Percentiles rank a stretch among this genome's conserved stretches.
phyloP scores from a whole-genome alignment of 2,888 invertebrate species.

The Melinaea menophilus region DNA sequence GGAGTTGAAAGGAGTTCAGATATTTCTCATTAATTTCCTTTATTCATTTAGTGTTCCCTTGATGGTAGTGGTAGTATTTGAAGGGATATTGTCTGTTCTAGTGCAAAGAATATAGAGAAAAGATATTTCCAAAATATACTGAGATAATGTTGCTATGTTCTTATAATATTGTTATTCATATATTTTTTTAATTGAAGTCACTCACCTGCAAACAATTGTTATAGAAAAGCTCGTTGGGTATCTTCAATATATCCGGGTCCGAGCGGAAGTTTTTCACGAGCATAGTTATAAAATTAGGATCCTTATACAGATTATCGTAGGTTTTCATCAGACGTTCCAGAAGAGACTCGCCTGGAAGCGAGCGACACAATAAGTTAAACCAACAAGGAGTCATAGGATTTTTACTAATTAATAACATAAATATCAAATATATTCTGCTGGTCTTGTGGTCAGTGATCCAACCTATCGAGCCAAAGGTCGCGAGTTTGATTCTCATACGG shows the following conservation, averaged over 20 bases:
- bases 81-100: too few species aligned
- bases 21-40: not conserved
- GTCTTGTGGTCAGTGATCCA: too few species aligned
- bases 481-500: too few species aligned
- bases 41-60: not conserved
- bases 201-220: conserved; percentile 72
- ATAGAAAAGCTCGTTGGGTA: conserved; percentile 87
- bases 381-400: too few species aligned
- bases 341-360: conserved; percentile 76
- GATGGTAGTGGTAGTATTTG: too few species aligned
- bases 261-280: conserved; percentile 87
- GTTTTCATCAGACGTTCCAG: conserved; percentile 82
- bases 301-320: conserved; percentile 61
- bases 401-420: too few species aligned
- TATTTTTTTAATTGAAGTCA: not conserved
- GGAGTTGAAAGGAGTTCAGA: not conserved
- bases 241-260: conserved; percentile 80
- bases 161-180: too few species aligned
- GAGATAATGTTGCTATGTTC: not conserved
- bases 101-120: too few species aligned
- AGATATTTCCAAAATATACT: too few species aligned
- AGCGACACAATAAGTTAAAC: not conserved
- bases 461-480: too few species aligned
- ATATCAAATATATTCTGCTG: too few species aligned
- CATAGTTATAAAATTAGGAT: conserved; percentile 84